Percentiles rank a stretch among this genome's conserved stretches.
phyloP scores from a whole-genome alignment of 2,888 invertebrate genomes.

The Graphium colonna region DNA sequence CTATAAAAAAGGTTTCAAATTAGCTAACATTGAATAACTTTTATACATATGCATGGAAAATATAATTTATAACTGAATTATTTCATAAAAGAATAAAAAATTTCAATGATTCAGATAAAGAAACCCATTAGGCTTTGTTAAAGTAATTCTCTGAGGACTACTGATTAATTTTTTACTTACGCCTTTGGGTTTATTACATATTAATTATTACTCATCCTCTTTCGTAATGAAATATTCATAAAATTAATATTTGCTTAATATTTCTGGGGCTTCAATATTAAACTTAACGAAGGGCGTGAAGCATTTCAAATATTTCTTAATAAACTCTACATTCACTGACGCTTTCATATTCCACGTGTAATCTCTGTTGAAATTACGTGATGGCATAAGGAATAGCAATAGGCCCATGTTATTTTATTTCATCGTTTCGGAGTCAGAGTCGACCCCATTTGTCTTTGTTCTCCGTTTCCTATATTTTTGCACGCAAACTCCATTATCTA shows the following conservation, averaged over 20 bases:
- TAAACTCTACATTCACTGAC: slow-evolving; percentile 36
- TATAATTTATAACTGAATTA: too few relatives aligned
- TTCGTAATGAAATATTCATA: not conserved
- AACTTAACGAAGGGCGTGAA: not conserved
- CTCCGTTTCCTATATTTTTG: slow-evolving; percentile 79
- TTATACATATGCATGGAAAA: too few relatives aligned
- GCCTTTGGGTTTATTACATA: too few relatives aligned
- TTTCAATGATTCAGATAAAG: too few relatives aligned
- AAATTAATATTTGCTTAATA: not conserved
- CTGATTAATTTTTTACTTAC: too few relatives aligned
- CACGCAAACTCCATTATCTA: slow-evolving; percentile 81
- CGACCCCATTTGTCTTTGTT: slow-evolving; percentile 79
- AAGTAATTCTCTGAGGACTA: too few relatives aligned
- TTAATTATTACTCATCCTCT: not conserved
- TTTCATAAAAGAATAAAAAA: too few relatives aligned
- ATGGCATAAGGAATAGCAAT: slow-evolving; percentile 38
- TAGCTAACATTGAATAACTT: too few relatives aligned
- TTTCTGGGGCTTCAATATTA: not conserved
- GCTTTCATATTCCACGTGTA: slow-evolving; percentile 40
- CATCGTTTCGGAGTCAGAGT: slow-evolving; percentile 67
- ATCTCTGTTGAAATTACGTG: slow-evolving; percentile 45
- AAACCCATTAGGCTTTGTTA: too few relatives aligned
- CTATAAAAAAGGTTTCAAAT: too few relatives aligned
- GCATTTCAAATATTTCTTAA: slow-evolving; percentile 4
- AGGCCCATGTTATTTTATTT: slow-evolving; percentile 67